Percentiles rank a stretch among this genome's conserved stretches.
Evolutionary conservation across 1,140 invertebrate species (phyloP).

Genomic region (Lerema accius): DNA sequence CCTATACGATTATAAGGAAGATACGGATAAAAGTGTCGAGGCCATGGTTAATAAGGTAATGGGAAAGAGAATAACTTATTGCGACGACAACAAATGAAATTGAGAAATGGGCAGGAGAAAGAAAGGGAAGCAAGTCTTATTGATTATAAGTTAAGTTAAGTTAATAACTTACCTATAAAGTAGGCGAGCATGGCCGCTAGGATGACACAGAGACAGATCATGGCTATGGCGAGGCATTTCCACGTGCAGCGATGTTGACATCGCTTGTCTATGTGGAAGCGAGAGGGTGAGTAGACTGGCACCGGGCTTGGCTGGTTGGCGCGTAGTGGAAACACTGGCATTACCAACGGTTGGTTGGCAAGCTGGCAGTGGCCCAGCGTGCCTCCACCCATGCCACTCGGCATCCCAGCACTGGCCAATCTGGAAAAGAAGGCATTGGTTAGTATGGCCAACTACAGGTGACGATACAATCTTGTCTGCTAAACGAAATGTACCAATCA

Average conservation of each 20-base stretch:
- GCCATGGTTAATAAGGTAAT: no score
- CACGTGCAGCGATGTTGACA: conserved; percentile 96
- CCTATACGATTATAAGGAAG: no score
- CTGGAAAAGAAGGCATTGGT: conserved; percentile 50
- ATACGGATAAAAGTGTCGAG: no score
- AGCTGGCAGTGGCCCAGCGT: conserved; percentile 82
- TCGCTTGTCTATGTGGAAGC: conserved; percentile 96
- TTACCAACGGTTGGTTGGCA: conserved; percentile 87
- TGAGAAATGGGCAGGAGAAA: no score
- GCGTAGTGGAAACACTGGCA: conserved; percentile 90
- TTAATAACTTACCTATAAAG: conserved; percentile 93
- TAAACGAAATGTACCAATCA: no score
- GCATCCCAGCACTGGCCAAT: conserved; percentile 75
- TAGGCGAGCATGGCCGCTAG: conserved; percentile 96
- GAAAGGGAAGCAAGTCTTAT: no score
- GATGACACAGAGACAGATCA: conserved; percentile 94
- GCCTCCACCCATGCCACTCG: conserved; percentile 72
- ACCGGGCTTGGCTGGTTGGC: conserved; percentile 87
- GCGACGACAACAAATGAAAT: no score
- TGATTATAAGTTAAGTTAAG: no score
- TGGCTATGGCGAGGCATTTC: conserved; percentile 96
- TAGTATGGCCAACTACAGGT: no score
- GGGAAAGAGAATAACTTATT: no score
- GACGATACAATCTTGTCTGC: no score
- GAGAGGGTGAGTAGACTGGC: conserved; percentile 93